phyloP scores from a whole-genome alignment of 2,797 vertebrate genomes.

The Paramormyrops hopkinsi region DNA sequence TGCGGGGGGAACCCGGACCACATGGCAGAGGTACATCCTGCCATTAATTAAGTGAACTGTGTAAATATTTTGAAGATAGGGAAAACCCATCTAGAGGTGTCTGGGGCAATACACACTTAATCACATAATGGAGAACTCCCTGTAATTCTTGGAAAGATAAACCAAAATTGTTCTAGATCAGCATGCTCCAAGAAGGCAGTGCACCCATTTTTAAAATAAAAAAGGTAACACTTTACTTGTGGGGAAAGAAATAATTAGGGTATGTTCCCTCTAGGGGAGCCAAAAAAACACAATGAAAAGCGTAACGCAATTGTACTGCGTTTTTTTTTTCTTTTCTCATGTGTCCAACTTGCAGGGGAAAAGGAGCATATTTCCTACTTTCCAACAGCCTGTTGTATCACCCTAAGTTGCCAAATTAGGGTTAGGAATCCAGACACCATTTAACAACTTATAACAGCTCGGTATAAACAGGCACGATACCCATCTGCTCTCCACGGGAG shows the following conservation, averaged over 20 bases:
- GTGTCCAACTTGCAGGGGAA: too few relatives aligned
- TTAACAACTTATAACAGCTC: too few relatives aligned
- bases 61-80: not conserved
- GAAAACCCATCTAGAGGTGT: not conserved
- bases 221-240: not conserved
- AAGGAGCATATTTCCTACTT: too few relatives aligned
- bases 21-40: not conserved
- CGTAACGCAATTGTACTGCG: too few relatives aligned
- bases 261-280: too few relatives aligned
- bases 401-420: not conserved
- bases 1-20: not conserved
- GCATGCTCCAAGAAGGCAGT: not conserved
- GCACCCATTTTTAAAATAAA: not conserved
- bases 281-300: too few relatives aligned
- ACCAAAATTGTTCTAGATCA: not conserved
- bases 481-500: too few relatives aligned
- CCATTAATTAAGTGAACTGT: not conserved
- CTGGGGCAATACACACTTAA: not conserved
- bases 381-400: too few relatives aligned
- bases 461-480: too few relatives aligned
- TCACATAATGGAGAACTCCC: not conserved
- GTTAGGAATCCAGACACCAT: not conserved
- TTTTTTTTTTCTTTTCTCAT: too few relatives aligned
- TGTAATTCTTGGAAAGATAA: not conserved
- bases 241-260: not conserved